phyloP scores from a whole-genome alignment of 1,140 invertebrate species.

The Trialeurodes vaporariorum region DNA sequence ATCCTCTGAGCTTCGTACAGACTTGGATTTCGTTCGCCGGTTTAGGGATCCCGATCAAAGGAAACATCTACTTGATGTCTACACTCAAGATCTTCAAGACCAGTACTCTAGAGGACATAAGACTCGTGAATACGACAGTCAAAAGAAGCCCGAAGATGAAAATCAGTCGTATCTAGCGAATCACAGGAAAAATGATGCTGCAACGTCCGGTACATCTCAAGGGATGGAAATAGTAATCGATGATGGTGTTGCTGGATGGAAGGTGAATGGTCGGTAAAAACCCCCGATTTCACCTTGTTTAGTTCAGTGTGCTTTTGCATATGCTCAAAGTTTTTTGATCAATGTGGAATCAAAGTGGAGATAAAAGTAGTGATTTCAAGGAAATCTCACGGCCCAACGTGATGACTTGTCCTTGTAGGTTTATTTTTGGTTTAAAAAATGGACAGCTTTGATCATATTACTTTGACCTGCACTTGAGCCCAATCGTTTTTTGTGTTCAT shows the following conservation, averaged over 20 bases:
- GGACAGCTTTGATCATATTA: too few relatives aligned
- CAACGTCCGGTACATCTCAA: neutral
- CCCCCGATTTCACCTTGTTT: too few relatives aligned
- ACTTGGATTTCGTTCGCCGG: neutral
- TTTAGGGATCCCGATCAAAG: neutral
- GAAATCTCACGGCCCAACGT: too few relatives aligned
- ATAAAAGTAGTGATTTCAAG: too few relatives aligned
- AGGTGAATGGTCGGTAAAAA: neutral
- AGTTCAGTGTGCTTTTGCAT: too few relatives aligned
- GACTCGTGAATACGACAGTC: neutral
- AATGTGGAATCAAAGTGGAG: too few relatives aligned
- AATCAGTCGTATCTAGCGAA: neutral
- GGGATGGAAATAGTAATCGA: neutral
- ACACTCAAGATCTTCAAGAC: neutral
- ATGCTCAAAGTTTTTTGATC: too few relatives aligned
- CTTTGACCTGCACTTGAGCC: too few relatives aligned
- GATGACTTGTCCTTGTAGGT: too few relatives aligned
- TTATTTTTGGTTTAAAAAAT: too few relatives aligned
- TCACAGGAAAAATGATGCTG: neutral
- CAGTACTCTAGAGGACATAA: neutral
- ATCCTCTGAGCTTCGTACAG: neutral
- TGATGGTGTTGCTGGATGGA: neutral
- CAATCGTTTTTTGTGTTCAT: too few relatives aligned
- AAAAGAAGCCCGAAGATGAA: neutral
- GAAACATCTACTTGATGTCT: neutral